These are phyloP conservation scores for Crocodylus rhombifer DNA, from an alignment of 2,797 vertebrate species.

Conservation along the genomic window DNA sequence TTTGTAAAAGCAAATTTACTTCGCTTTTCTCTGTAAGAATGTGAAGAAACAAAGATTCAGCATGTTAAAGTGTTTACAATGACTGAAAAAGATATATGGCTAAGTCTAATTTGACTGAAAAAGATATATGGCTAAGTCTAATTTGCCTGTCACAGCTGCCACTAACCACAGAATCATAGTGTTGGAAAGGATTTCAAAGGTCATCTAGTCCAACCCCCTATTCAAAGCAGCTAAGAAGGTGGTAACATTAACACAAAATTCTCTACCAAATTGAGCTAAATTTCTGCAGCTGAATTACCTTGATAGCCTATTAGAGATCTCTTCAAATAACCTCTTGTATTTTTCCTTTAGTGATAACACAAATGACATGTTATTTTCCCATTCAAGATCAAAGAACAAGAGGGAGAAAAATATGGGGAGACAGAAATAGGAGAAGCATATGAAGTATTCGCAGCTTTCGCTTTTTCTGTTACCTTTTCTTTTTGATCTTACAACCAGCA, in stretches of 20 bases:
- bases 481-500: conserved; percentile 37
- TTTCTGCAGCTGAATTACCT: conserved; percentile 34
- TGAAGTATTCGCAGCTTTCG: conserved; percentile 40
- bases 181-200: no score
- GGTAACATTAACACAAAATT: background rate
- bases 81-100: conserved; percentile 14
- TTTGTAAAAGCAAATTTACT: background rate
- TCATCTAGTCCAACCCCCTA: no score
- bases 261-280: conserved; percentile 11
- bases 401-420: conserved; percentile 23
- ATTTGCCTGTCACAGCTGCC: conserved; percentile 31
- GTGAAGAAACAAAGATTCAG: background rate
- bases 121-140: conserved; percentile 18
- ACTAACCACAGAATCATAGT: background rate
- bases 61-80: background rate
- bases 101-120: conserved; percentile 41
- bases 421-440: conserved; percentile 39
- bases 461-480: conserved; percentile 35
- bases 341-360: conserved; percentile 51
- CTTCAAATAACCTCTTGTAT: conserved; percentile 22
- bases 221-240: background rate
- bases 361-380: conserved; percentile 44
- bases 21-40: background rate
- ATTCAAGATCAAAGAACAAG: conserved; percentile 46
- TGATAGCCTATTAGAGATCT: conserved; percentile 3